Percentiles rank a stretch among this genome's conserved stretches.
phyloP scores from a whole-genome alignment of 2,113 vertebrate genomes.

The Eurypyga helias region DNA sequence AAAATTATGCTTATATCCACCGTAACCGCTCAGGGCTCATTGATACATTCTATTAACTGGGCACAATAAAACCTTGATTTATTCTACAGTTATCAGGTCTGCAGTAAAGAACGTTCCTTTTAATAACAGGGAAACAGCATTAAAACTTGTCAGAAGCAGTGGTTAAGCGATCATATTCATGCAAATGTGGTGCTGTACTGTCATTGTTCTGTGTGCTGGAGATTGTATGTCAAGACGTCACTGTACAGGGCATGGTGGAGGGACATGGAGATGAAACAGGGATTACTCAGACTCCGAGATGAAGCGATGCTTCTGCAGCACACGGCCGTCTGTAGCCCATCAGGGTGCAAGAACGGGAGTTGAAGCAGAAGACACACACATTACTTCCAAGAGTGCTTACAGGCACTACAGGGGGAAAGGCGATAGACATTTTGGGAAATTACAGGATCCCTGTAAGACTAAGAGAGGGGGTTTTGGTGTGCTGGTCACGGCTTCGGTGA shows the following conservation, averaged over 20 bases:
- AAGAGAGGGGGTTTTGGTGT: not conserved
- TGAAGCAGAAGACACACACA: fast-evolving
- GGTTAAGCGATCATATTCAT: fast-evolving
- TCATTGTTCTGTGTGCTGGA: fast-evolving
- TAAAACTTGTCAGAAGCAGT: not conserved
- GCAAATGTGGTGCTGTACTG: fast-evolving
- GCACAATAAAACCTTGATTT: not conserved
- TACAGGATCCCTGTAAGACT: too few species aligned
- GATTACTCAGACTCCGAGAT: fast-evolving
- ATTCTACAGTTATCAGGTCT: not conserved
- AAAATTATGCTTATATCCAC: not conserved
- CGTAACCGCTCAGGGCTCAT: not conserved
- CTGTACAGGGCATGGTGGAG: fast-evolving
- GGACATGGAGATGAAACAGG: not conserved
- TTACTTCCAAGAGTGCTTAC: not conserved
- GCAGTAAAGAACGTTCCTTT: not conserved
- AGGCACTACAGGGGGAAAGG: not conserved
- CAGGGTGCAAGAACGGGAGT: not conserved
- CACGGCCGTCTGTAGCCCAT: fast-evolving
- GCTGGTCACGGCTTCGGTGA: not conserved
- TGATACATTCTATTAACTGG: not conserved
- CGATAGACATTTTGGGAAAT: fast-evolving
- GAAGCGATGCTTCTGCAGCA: not conserved
- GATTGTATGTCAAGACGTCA: fast-evolving
- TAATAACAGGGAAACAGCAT: not conserved